Base-by-base conservation (phyloP, 2,797 vertebrate genomes). In the Onychomys leucogaster region DNA sequence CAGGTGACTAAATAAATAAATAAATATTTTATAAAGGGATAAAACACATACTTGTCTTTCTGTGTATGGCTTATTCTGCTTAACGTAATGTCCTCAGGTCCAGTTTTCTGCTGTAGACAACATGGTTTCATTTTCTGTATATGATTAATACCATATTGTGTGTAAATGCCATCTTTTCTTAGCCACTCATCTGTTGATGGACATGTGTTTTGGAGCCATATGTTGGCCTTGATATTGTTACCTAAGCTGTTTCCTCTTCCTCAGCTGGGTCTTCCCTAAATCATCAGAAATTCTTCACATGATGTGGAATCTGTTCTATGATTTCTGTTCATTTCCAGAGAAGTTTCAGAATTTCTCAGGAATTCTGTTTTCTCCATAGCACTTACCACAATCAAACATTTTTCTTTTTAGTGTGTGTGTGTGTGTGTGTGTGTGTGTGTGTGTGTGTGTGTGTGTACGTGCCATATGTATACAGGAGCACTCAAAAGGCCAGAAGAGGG, bases 311-410 rank as follows among this genome's bases (percentile, higher is more conserved):
- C 78, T 89, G 25, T 87, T 81, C 71, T 91, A 77, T n/a, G 88
- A 90, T 25, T n/a, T n/a, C n/a, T n/a, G n/a, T n/a, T 85, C 81
- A 78, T 23, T 69, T 96, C 43, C 16, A 52, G 67, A 85, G 27
- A 46, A 2, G 1, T 76, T 43, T 75, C 84, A 52, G 27, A 78
- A 78, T 78, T 94, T 89, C 92, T 84, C 14, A 67, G 69, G n/a
- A 13, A 37, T 69, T 71, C 75, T 32, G 75, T 0, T 97, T 75
- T 88, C 25, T 87, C 91, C 59, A 94, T 25, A 65, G 71, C 19
- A 73, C 71, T 55, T 87, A 83, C 67, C 37, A 89, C 34, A 82
- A 75, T 17, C 49, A 75, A 93, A 73, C n/a, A 75, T 75, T 75
- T 75, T 13, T 23, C 23, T 23, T 25, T 46, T 46, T 73, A 6